A percentile compares a stretch with the other conserved stretches of the same genome.
phyloP scores from a whole-genome alignment of 2,888 invertebrate species.

The Criorhina ranunculi region DNA sequence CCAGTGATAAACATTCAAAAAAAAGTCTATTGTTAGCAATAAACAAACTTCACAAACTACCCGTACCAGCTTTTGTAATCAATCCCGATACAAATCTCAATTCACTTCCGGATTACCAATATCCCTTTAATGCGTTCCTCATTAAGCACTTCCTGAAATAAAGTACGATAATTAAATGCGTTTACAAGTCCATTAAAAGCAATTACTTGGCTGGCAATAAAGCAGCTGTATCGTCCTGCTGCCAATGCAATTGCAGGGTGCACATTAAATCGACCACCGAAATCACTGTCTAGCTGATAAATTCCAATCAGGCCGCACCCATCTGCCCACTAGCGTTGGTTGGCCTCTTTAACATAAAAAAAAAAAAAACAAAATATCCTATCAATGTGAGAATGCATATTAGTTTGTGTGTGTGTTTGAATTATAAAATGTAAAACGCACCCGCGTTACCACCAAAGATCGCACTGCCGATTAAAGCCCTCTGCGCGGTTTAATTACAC shows the following conservation, averaged over 20 bases:
- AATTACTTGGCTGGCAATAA: constrained; percentile 68
- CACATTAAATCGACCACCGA: constrained; percentile 60
- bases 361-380: too few relatives aligned
- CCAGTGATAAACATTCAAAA: too few relatives aligned
- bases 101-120: constrained; percentile 32
- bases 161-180: constrained; percentile 72
- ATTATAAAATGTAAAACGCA: constrained; percentile 40
- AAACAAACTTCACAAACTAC: neutral
- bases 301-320: constrained; percentile 55
- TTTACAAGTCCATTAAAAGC: constrained; percentile 74
- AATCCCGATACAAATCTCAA: constrained; percentile 10
- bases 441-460: constrained; percentile 57
- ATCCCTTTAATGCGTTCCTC: constrained; percentile 56
- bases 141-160: constrained; percentile 62
- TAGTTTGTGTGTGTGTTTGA: neutral
- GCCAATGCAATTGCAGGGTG: constrained; percentile 15
- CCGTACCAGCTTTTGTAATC: constrained; percentile 3
- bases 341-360: constrained; percentile 6
- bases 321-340: neutral
- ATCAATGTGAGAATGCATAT: neutral
- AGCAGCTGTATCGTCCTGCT: constrained; percentile 13
- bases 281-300: constrained; percentile 68
- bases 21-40: too few relatives aligned
- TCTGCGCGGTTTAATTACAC: constrained; percentile 59
- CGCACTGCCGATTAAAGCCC: constrained; percentile 63